Base-by-base conservation (phyloP, 1,140 invertebrate species). In the Drosophila sechellia region DNA sequence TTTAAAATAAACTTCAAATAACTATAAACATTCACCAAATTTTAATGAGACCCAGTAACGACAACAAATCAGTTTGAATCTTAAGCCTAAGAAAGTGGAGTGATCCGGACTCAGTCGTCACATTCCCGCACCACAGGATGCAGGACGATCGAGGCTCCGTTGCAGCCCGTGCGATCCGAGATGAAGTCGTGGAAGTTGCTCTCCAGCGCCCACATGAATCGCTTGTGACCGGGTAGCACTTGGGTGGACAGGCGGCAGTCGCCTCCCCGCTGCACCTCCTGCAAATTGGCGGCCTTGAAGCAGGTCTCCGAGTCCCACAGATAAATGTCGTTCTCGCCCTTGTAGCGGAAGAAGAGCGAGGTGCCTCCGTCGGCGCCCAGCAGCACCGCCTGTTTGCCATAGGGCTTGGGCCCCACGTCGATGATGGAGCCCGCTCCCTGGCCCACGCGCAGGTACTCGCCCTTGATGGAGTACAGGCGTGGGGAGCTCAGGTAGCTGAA, bases 141-240 rank as follows among this genome's bases (percentile, higher is more conserved):
- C 15, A 94, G 80, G 0, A 90, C 75, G 17, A 94, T 92, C 10
- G 93, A 94, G 4, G 94, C 92, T 17, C 93, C 94, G 76, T 93
- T 91, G 79, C 94, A 94, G 31, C 95, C 94, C 37, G 94, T 93
- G 15, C 92, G 93, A 64, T 94, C 93, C 5, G 93, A 83, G 35
- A 95, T 93, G 72, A 93, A 95, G 87, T 95, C 94, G 15, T 94
- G 94, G 90, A 95, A 95, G 73, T 95, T 95, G 69, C 94, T 94
- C 77, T 95, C 94, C 64, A 95, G 83, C 1, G 93, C 93, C 94
- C 94, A 95, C 93, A 95, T 94, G 11, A 94, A 92, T 11, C 92
- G 91, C 77, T 93, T 94, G 57, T 93, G 93, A 10, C 94, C 94
- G 0, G 94, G 93, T 25, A 94, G 85, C 0, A 95, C 94, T 68